These are phyloP conservation scores for Tholera decimalis DNA, from an alignment of 2,888 invertebrate species.

Conservation along the genomic window DNA sequence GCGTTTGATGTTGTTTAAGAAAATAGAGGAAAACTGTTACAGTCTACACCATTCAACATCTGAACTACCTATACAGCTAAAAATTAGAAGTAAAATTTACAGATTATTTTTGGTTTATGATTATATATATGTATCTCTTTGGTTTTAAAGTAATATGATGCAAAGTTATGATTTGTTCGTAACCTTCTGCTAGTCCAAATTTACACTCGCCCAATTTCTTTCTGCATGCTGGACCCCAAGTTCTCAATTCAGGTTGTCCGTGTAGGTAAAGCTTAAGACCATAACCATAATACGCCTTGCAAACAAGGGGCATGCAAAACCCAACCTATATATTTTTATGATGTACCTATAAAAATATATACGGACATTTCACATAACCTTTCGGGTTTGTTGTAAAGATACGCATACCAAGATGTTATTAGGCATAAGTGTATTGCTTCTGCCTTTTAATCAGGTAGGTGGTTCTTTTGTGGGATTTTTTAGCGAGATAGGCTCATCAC, in stretches of 20 bases:
- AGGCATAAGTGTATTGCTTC: constrained; percentile 59
- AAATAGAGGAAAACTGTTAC: too few relatives aligned
- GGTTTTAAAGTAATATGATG: too few relatives aligned
- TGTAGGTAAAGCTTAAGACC: background rate
- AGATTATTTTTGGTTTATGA: too few relatives aligned
- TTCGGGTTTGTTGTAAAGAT: constrained; percentile 48
- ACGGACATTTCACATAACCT: constrained; percentile 62
- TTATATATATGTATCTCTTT: too few relatives aligned
- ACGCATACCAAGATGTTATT: constrained; percentile 51
- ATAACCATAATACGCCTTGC: constrained; percentile 38
- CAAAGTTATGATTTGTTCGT: too few relatives aligned
- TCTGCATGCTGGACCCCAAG: too few relatives aligned
- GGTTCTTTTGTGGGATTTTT: constrained; percentile 33
- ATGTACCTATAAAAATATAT: constrained; percentile 67
- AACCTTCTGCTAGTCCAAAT: too few relatives aligned
- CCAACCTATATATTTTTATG: constrained; percentile 69
- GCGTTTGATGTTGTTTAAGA: too few relatives aligned
- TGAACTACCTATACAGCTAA: too few relatives aligned
- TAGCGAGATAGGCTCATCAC: background rate
- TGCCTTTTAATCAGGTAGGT: constrained; percentile 55
- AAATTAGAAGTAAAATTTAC: too few relatives aligned
- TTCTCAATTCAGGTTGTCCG: background rate
- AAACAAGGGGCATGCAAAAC: constrained; percentile 44
- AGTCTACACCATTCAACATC: too few relatives aligned
- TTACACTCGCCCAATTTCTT: too few relatives aligned